A percentile compares a stretch with the other conserved stretches of the same genome.
These are phyloP conservation scores for Drosophila falleni DNA, from an alignment of 2,888 invertebrate species.

Conservation along the genomic window DNA sequence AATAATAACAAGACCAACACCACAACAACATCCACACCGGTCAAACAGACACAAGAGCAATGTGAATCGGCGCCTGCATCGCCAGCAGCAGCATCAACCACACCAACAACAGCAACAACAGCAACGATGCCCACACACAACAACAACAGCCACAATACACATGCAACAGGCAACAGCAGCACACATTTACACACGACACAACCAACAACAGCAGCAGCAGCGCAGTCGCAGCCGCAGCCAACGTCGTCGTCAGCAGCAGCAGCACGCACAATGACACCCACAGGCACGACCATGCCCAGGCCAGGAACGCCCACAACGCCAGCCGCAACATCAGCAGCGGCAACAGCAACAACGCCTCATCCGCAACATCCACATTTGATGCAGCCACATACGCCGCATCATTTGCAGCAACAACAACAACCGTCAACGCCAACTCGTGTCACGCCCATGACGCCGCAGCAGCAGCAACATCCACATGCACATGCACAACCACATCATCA, in stretches of 20 bases:
- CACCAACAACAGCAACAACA: slow-evolving; percentile 43
- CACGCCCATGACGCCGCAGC: slow-evolving; percentile 41
- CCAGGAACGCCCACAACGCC: slow-evolving; percentile 67
- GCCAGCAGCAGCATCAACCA: slow-evolving; percentile 39
- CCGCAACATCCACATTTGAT: slow-evolving; percentile 51
- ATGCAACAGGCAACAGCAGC: slow-evolving; percentile 35
- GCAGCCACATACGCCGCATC: slow-evolving; percentile 53
- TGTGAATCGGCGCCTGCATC: slow-evolving; percentile 65
- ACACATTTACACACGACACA: slow-evolving; percentile 49
- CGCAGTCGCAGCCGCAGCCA: slow-evolving; percentile 35
- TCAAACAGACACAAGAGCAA: slow-evolving; percentile 70
- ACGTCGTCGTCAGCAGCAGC: slow-evolving; percentile 28
- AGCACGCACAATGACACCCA: slow-evolving; percentile 45
- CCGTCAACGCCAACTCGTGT: slow-evolving; percentile 64
- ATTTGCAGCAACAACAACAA: slow-evolving; percentile 53
- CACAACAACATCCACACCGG: slow-evolving; percentile 70
- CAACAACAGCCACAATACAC: slow-evolving; percentile 27
- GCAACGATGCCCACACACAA: slow-evolving; percentile 27
- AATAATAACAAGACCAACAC: slow-evolving; percentile 59
- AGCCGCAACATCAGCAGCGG: slow-evolving; percentile 17
- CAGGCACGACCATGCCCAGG: slow-evolving; percentile 40
- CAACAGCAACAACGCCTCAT: slow-evolving; percentile 47
- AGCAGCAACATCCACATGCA: slow-evolving; percentile 29
- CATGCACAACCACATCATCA: slow-evolving; percentile 38
- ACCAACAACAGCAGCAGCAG: slow-evolving; percentile 47